Evolutionary conservation across 2,888 invertebrate species (phyloP), one percentile per base, ranked within the genome.

Genomic region (Cantharis nigra): DNA sequence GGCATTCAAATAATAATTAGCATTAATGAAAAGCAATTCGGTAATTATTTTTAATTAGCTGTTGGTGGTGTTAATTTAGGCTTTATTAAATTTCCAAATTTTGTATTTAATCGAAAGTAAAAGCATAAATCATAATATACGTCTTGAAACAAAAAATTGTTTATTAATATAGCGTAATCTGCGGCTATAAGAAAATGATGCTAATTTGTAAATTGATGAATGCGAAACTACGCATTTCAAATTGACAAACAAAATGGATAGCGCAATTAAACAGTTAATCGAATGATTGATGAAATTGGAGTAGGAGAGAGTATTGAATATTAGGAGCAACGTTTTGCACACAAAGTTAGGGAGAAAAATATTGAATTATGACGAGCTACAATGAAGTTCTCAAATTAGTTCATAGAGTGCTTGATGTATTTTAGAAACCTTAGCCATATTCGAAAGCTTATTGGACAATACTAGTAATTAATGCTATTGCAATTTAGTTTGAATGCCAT

Each of bases 241-340:
- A 86, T 85, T 86, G 86, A 86, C 86, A 87, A 87, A 87, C 86
- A 86, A 85, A 86, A 86, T 87, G 87, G 87, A 87, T 87, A 84
- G 87, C 85, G 85, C 87, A 87, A 87, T 88, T 88, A 87, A 87
- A 86, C 86, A 85, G 84, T 84, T 87, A 88, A 88, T 88, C 86
- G 85, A 87, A 87, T 88, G 87, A 88, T 87, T 87, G 87, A 87
- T 87, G 86, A 85, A 85, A 85, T 84, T 82, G 83, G 85, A 84
- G 76, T 72, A 75, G 26, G 69, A 26, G 79, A 75, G 63, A 79
- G 80, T 67, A 67, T 67, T 67, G 65, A 67, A 67, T 67, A 67
- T 67, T 67, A 67, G 65, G n/a, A 81, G 81, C 72, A 71, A 65
- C 75, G 72, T 67, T 67, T 67, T 67, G 65, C 26, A 49, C 49